Conservation (phyloP, 1,140 invertebrate genomes). For the Drosophila simulans region DNA sequence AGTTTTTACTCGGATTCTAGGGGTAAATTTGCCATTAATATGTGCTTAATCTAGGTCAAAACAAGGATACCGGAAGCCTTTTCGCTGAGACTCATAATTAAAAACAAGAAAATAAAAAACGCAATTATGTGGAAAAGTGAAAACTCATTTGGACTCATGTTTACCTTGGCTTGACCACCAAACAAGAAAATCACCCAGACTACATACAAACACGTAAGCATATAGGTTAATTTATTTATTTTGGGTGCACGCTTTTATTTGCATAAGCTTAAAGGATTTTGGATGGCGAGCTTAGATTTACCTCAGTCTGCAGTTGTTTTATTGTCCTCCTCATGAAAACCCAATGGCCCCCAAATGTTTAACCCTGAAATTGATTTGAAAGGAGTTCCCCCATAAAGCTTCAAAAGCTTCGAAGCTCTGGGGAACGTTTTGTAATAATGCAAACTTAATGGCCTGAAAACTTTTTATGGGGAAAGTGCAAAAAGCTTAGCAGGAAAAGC, state of each 20-base stretch:
- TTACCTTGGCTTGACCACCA: slow-evolving; percentile 45
- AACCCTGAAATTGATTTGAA: slow-evolving; percentile 14
- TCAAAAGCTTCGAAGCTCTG: slow-evolving; percentile 5
- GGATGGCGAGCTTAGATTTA: slow-evolving; percentile 37
- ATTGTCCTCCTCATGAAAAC: slow-evolving; percentile 10
- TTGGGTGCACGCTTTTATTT: slow-evolving; percentile 44
- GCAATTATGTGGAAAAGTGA: slow-evolving; percentile 12
- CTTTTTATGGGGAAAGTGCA: neutral
- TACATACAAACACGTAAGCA: slow-evolving; percentile 26
- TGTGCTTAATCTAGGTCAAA: slow-evolving; percentile 30
- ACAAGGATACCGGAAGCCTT: slow-evolving; percentile 4
- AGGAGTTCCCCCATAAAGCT: slow-evolving; percentile 7
- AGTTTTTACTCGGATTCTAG: neutral
- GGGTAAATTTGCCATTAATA: slow-evolving; percentile 24
- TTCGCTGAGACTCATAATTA: slow-evolving; percentile 30
- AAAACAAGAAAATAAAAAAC: slow-evolving; percentile 12
- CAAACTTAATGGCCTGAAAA: slow-evolving; percentile 10
- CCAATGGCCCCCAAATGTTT: slow-evolving; percentile 34
- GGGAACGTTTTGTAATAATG: neutral
- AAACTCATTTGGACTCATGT: slow-evolving; percentile 35
- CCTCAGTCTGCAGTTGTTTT: slow-evolving; percentile 39
- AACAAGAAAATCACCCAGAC: slow-evolving; percentile 16
- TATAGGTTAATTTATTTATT: slow-evolving; percentile 50
- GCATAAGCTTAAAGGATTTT: slow-evolving; percentile 51
- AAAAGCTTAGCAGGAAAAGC: neutral